phyloP scores from a whole-genome alignment of 2,888 invertebrate species.

The Noctua comes region DNA sequence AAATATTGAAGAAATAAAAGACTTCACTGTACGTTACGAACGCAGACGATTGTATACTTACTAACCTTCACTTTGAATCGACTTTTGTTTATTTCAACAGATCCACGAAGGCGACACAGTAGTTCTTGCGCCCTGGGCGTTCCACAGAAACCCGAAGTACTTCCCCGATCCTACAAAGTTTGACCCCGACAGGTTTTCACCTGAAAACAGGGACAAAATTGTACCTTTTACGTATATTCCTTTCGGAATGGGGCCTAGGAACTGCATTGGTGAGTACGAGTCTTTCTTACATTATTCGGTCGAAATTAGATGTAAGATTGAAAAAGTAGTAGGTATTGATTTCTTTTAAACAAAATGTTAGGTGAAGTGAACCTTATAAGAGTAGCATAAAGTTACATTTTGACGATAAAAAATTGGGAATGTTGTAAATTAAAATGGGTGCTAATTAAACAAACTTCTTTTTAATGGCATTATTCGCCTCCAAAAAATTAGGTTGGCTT shows the following conservation, averaged over 20 bases:
- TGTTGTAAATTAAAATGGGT: not conserved
- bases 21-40: not conserved
- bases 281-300: not conserved
- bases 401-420: not conserved
- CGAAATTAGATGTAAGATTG: not conserved
- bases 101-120: conserved; percentile 78
- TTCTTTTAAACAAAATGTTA: not conserved
- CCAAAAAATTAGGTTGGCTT: too few species aligned
- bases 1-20: not conserved
- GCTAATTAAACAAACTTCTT: too few species aligned
- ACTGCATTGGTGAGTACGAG: conserved; percentile 76
- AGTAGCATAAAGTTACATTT: not conserved
- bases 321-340: too few species aligned
- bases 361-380: not conserved
- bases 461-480: too few species aligned
- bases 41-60: not conserved
- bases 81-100: conserved; percentile 56
- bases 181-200: conserved; percentile 79
- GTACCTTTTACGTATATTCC: conserved; percentile 74
- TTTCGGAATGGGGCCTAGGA: conserved; percentile 79
- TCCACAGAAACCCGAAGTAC: conserved; percentile 76
- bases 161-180: conserved; percentile 77
- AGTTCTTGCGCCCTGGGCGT: conserved; percentile 78
- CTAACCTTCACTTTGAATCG: not conserved
- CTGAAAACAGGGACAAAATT: conserved; percentile 74